phyloP scores from a whole-genome alignment of 2,888 invertebrate species.

The Fragum whitleyi region DNA sequence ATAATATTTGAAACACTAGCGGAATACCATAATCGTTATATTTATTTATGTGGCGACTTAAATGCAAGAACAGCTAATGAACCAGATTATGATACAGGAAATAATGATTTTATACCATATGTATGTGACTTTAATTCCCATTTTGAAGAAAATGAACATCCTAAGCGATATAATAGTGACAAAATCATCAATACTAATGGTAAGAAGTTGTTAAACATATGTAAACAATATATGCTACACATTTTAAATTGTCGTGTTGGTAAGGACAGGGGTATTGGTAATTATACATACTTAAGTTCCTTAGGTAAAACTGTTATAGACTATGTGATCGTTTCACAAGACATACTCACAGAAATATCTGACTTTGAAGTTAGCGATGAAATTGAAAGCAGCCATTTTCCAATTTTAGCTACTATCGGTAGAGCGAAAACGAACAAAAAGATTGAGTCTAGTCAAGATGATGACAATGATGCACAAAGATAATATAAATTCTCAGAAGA shows the following conservation, averaged over 20 bases:
- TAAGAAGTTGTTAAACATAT: too few relatives aligned
- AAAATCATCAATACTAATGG: not conserved
- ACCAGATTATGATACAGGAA: not conserved
- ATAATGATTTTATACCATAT: not conserved
- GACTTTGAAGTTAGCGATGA: not conserved
- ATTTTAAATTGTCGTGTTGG: not conserved
- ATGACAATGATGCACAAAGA: too few relatives aligned
- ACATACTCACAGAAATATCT: too few relatives aligned
- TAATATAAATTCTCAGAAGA: too few relatives aligned
- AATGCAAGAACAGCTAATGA: constrained; percentile 1
- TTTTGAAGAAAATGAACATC: not conserved
- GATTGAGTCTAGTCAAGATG: too few relatives aligned
- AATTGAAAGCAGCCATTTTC: not conserved
- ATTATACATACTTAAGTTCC: too few relatives aligned
- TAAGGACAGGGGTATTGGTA: not conserved
- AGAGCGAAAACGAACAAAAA: too few relatives aligned
- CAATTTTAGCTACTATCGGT: too few relatives aligned
- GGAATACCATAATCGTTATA: not conserved
- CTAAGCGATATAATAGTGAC: not conserved
- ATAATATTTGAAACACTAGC: not conserved
- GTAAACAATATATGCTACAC: not conserved
- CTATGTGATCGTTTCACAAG: too few relatives aligned
- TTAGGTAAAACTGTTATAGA: constrained; percentile 10
- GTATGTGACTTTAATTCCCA: not conserved
- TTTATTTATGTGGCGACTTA: not conserved